phyloP scores from a whole-genome alignment of 2,797 vertebrate genomes.

The Crocidura indochinensis region DNA sequence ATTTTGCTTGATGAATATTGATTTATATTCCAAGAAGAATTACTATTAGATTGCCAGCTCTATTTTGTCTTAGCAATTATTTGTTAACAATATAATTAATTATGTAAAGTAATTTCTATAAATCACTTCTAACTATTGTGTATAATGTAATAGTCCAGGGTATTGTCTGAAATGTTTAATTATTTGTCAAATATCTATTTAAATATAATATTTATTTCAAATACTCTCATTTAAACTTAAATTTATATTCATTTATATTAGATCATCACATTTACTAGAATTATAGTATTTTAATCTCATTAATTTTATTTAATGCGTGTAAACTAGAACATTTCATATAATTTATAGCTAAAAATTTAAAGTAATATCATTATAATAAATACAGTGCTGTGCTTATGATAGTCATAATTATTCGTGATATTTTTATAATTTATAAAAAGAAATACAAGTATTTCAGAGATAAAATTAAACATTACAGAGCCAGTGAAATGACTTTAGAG shows the following conservation, averaged over 20 bases:
- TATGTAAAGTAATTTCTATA: conserved; percentile 23
- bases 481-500: too few species aligned
- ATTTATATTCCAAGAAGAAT: background rate
- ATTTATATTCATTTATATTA: background rate
- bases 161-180: background rate
- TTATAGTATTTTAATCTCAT: background rate
- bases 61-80: background rate
- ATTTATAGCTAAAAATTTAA: conserved; percentile 36
- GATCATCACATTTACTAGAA: background rate
- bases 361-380: background rate
- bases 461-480: too few species aligned
- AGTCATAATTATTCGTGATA: background rate
- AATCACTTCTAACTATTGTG: conserved; percentile 9
- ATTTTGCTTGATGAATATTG: conserved; percentile 18
- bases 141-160: background rate
- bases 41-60: background rate
- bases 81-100: background rate
- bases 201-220: conserved; percentile 25
- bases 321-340: background rate
- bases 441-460: background rate
- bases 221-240: background rate
- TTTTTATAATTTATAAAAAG: background rate
- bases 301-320: background rate
- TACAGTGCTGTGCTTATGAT: background rate
- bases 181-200: background rate